Percentiles rank a stretch among this genome's conserved stretches.
phyloP scores from a whole-genome alignment of 2,797 vertebrate genomes.

The Argyrosomus regius region DNA sequence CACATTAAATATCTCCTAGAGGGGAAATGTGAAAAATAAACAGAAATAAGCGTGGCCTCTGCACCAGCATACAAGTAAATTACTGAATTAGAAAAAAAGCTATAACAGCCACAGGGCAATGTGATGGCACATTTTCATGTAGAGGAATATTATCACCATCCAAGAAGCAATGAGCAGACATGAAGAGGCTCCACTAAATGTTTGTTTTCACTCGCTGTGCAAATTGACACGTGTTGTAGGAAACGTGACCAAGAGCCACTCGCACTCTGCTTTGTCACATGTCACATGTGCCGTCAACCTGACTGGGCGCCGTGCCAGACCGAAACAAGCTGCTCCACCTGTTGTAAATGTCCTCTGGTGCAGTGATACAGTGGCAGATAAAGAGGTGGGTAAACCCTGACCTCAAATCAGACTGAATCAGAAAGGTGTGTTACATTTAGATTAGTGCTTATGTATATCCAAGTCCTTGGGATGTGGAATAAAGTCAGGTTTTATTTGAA shows the following conservation, averaged over 20 bases:
- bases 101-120: slow-evolving; percentile 15
- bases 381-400: slow-evolving; percentile 42
- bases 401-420: slow-evolving; percentile 2
- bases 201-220: slow-evolving; percentile 24
- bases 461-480: slow-evolving; percentile 25
- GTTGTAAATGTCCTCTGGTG: slow-evolving; percentile 23
- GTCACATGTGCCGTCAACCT: slow-evolving; percentile 60
- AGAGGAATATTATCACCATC: slow-evolving; percentile 26
- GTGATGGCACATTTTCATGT: slow-evolving; percentile 29
- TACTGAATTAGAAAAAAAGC: slow-evolving; percentile 44
- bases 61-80: slow-evolving; percentile 40
- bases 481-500: slow-evolving; percentile 27
- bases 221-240: slow-evolving; percentile 5
- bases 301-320: slow-evolving; percentile 38
- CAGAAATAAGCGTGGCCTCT: slow-evolving; percentile 51
- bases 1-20: slow-evolving; percentile 59
- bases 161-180: slow-evolving; percentile 23
- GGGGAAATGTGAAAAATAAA: slow-evolving; percentile 56
- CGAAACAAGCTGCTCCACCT: slow-evolving; percentile 41
- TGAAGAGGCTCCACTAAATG: slow-evolving; percentile 17
- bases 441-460: neutral
- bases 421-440: slow-evolving; percentile 2
- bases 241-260: slow-evolving; percentile 37
- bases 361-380: slow-evolving; percentile 38
- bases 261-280: slow-evolving; percentile 53